Evolutionary conservation across 2,888 invertebrate genomes (phyloP).

Genomic region (Nephrotoma flavescens): DNA sequence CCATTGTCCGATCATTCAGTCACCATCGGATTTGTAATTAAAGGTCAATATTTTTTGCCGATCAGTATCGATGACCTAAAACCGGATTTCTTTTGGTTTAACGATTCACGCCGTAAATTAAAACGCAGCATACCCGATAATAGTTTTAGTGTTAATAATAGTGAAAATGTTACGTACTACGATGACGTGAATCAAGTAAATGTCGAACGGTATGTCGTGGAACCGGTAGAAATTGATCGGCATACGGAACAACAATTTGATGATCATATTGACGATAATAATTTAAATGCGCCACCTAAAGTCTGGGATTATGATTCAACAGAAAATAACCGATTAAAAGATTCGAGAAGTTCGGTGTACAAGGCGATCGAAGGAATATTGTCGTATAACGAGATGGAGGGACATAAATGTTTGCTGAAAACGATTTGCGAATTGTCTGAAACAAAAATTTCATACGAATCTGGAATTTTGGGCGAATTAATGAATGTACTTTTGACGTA

Average conservation of each 20-base stretch:
- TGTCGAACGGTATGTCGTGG: not conserved
- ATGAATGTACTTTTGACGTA: constrained; percentile 61
- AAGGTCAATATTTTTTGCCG: constrained; percentile 25
- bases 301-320: not conserved
- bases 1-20: constrained; percentile 24
- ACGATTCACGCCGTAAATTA: not conserved
- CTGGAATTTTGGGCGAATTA: constrained; percentile 59
- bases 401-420: constrained; percentile 54
- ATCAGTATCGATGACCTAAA: constrained; percentile 6
- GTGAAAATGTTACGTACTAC: not conserved
- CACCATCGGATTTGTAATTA: constrained; percentile 27
- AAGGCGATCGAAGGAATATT: not conserved
- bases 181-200: not conserved
- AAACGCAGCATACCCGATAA: not conserved
- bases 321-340: not conserved
- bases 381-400: constrained; percentile 19
- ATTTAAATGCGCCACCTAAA: not conserved
- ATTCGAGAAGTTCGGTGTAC: not conserved
- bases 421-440: constrained; percentile 64
- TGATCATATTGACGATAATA: not conserved
- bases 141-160: not conserved
- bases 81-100: constrained; percentile 12
- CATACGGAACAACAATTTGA: not conserved
- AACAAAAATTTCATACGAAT: constrained; percentile 48
- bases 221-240: not conserved